These are phyloP conservation scores for Monochamus saltuarius DNA, from an alignment of 1,140 invertebrate species.

Conservation along the genomic window DNA sequence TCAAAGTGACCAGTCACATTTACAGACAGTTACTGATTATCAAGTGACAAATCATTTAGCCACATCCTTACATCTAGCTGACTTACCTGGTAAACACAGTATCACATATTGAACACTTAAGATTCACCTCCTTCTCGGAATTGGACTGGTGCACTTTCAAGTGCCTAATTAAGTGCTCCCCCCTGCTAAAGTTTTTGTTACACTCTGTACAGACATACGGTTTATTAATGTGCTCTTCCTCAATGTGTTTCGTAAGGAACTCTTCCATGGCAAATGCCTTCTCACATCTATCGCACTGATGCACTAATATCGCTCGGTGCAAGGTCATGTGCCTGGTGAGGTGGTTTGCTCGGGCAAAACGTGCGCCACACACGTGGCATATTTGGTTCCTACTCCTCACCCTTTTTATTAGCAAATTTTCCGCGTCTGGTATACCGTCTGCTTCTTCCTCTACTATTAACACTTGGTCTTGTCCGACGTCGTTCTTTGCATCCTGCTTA, in stretches of 20 bases:
- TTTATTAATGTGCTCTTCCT: slow-evolving; percentile 66
- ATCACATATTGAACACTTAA: slow-evolving; percentile 50
- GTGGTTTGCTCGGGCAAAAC: slow-evolving; percentile 46
- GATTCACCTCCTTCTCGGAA: slow-evolving; percentile 35
- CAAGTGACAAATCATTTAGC: not conserved
- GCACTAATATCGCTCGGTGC: slow-evolving; percentile 44
- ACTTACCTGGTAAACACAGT: slow-evolving; percentile 42
- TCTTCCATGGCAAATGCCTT: slow-evolving; percentile 49
- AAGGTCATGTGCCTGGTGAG: slow-evolving; percentile 49
- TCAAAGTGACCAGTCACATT: no score
- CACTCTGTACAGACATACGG: slow-evolving; percentile 64
- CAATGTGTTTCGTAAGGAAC: slow-evolving; percentile 59
- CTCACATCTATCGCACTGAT: slow-evolving; percentile 49
- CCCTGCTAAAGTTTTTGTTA: slow-evolving; percentile 51
- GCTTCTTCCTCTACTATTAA: slow-evolving; percentile 9
- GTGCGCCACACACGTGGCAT: slow-evolving; percentile 47
- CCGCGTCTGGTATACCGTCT: slow-evolving; percentile 5
- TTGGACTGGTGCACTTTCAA: slow-evolving; percentile 44
- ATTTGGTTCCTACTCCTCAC: slow-evolving; percentile 35
- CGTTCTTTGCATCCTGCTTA: not conserved
- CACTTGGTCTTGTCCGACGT: slow-evolving; percentile 18
- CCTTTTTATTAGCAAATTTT: slow-evolving; percentile 17
- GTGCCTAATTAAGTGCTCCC: slow-evolving; percentile 54
- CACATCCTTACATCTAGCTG: not conserved
- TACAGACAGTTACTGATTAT: no score